Evolutionary conservation across 1,140 invertebrate genomes (phyloP), one percentile per base, ranked within the genome.

Genomic region (Pristionchus pacificus): DNA sequence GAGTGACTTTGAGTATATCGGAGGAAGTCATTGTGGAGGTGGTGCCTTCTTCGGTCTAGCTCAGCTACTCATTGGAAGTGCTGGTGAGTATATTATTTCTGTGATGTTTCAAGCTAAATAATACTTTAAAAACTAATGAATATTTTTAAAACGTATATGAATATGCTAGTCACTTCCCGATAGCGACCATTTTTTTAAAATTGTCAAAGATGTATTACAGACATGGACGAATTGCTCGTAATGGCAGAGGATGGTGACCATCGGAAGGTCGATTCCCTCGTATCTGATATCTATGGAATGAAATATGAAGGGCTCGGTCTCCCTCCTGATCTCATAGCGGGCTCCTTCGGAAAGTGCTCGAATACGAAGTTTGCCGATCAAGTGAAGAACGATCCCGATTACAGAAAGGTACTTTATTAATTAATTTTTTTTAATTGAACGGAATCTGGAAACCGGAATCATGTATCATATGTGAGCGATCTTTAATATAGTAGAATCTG

Each of bases 41-140:
- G 90, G 90, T 24, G 90, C 90, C 38, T 91, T 91, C 84, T 91
- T 90, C 89, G 90, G 90, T 32, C 83, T 91, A 29, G 90, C 90
- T n/a, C 88, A 88, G 6, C 83, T 91, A 14, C 14, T 74, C 19
- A 29, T 25, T 59, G 14, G 29, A 27, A 29, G 28, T 38, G 55
- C 14, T 58, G 65, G 65, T 67, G 15, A 19, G 29, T 60, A 15
- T 15, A 67, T n/a, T n/a, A n/a, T n/a, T n/a, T n/a, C n/a, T n/a
- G n/a, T n/a, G n/a, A n/a, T n/a, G n/a, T n/a, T n/a, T n/a, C n/a
- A n/a, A n/a, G n/a, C n/a, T n/a, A n/a, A n/a, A n/a, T n/a, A n/a
- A n/a, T n/a, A n/a, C n/a, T n/a, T n/a, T n/a, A n/a, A n/a, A n/a
- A n/a, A n/a, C n/a, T n/a, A n/a, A n/a, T n/a, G n/a, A n/a, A n/a